Evolutionary conservation across 30 jellyfish, hydroid and myxozoan species (phyloP).

Genomic region (Sanderia malayensis): DNA sequence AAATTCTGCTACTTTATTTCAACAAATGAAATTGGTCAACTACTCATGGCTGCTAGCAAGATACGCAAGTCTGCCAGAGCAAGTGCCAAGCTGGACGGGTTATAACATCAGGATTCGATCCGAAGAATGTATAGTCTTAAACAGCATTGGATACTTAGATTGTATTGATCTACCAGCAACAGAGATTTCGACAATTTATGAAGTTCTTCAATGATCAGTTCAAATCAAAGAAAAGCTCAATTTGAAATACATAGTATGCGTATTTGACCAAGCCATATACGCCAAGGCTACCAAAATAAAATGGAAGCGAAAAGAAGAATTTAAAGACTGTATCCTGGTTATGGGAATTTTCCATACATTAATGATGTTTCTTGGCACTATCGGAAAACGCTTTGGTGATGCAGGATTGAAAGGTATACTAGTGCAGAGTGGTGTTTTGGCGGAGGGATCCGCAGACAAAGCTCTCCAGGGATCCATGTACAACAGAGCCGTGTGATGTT

Average conservation of each 20-base stretch:
- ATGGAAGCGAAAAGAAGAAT: constrained; percentile 13
- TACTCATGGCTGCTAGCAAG: constrained; percentile 18
- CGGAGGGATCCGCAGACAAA: constrained; percentile 41
- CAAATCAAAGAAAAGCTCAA: constrained; percentile 35
- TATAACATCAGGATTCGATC: constrained; percentile 11
- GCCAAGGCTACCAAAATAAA: constrained; percentile 18
- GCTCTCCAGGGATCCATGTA: constrained; percentile 5
- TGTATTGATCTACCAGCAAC: constrained; percentile 34
- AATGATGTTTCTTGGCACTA: constrained; percentile 18
- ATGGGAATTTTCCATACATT: constrained; percentile 18
- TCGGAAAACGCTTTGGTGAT: constrained; percentile 11
- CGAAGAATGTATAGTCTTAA: neutral
- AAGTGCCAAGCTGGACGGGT: constrained; percentile 49
- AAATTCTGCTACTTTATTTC: neutral
- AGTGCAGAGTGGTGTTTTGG: constrained; percentile 18
- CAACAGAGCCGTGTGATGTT: neutral
- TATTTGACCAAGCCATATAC: constrained; percentile 33
- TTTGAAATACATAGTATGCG: constrained; percentile 15
- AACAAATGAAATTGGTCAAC: neutral
- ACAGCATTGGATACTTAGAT: constrained; percentile 3
- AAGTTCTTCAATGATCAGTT: constrained; percentile 12
- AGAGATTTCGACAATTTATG: constrained; percentile 21
- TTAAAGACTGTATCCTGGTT: constrained; percentile 8
- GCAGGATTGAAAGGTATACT: constrained; percentile 12
- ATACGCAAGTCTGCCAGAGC: neutral